Percentiles rank a stretch among this genome's conserved stretches.
Evolutionary conservation across 2,113 vertebrate genomes (phyloP).

Genomic region (Sisor rabdophorus): DNA sequence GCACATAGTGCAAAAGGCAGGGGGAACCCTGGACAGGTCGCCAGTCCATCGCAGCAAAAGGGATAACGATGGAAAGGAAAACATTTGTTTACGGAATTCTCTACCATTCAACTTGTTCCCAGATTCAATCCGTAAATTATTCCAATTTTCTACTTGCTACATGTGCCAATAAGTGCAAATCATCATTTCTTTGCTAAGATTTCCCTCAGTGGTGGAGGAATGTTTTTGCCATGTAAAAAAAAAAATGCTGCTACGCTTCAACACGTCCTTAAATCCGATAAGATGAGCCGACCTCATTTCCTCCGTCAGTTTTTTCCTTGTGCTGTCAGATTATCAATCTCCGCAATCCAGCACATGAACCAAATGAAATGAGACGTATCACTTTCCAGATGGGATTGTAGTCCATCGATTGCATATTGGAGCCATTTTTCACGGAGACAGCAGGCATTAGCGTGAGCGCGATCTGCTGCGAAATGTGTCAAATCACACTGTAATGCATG

Average conservation of each 20-base stretch:
- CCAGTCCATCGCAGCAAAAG: no score
- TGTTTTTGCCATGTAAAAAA: slow-evolving; percentile 27
- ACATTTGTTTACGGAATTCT: no score
- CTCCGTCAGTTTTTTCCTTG: slow-evolving; percentile 12
- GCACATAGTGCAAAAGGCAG: no score
- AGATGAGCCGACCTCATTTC: slow-evolving; percentile 10
- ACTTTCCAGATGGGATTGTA: slow-evolving; percentile 17
- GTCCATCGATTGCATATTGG: slow-evolving; percentile 27
- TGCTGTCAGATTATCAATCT: not conserved
- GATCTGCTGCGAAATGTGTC: not conserved
- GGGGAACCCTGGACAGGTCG: no score
- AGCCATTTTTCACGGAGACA: slow-evolving; percentile 18
- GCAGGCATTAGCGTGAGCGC: not conserved
- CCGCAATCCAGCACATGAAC: not conserved
- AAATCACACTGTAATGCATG: not conserved
- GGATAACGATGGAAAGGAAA: no score
- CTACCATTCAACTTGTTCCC: not conserved
- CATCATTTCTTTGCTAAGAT: not conserved
- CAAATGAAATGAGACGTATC: not conserved
- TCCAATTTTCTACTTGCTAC: not conserved
- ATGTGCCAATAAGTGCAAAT: not conserved
- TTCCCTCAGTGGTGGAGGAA: not conserved
- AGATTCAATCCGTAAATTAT: not conserved
- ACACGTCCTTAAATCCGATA: slow-evolving; percentile 8
- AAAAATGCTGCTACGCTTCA: slow-evolving; percentile 2